These are phyloP conservation scores for Pyralis farinalis DNA, from an alignment of 2,888 invertebrate species.

Conservation along the genomic window DNA sequence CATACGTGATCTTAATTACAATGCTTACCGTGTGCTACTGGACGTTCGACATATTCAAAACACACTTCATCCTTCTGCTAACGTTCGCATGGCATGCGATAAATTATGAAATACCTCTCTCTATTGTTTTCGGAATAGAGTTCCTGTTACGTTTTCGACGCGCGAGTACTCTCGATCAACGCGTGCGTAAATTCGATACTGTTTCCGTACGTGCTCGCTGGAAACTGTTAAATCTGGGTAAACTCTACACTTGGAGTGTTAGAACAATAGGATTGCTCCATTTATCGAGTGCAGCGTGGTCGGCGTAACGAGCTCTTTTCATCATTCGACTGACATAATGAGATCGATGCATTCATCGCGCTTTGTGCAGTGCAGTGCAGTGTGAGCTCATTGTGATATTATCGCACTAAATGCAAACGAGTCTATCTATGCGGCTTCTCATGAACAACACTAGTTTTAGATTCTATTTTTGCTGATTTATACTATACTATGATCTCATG, in stretches of 20 bases:
- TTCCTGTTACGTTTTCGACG: not conserved
- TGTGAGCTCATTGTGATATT: constrained; percentile 27
- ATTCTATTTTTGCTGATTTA: no score
- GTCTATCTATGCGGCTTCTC: constrained; percentile 20
- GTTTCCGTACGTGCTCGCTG: not conserved
- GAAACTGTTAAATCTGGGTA: not conserved
- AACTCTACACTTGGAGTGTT: constrained; percentile 10
- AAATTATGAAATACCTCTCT: constrained; percentile 2
- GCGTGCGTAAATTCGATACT: not conserved
- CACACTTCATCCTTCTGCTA: constrained; percentile 12
- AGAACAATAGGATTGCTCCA: constrained; percentile 52
- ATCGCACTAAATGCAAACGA: constrained; percentile 33
- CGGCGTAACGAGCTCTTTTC: constrained; percentile 46
- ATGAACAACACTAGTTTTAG: no score
- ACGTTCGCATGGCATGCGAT: constrained; percentile 3
- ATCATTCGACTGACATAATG: constrained; percentile 51
- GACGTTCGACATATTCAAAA: constrained; percentile 16
- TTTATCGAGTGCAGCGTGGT: constrained; percentile 46
- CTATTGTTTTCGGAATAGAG: constrained; percentile 3
- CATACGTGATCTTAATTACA: constrained; percentile 42
- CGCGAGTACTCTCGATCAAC: not conserved
- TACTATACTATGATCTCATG: no score
- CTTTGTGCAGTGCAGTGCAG: constrained; percentile 30
- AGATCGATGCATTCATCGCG: constrained; percentile 45
- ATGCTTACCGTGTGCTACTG: constrained; percentile 20